Conservation (phyloP, 1,140 invertebrate species). For the Aleiodes sp. region DNA sequence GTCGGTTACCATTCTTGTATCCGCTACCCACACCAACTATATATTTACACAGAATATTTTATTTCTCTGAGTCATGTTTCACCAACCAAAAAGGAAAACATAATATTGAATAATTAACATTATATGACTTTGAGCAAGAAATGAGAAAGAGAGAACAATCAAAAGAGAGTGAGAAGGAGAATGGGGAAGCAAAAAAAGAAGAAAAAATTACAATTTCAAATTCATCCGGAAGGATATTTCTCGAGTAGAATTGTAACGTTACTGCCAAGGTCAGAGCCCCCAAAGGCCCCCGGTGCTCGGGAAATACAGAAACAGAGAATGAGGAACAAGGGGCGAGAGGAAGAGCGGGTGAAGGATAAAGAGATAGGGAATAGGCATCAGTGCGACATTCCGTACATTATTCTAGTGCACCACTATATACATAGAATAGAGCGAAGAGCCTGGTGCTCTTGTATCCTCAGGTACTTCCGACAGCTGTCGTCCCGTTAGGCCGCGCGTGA, state of each 20-base stretch:
- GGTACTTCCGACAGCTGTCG: conserved; percentile 43
- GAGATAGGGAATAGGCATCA: conserved; percentile 12
- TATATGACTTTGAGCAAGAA: background rate
- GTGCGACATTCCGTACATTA: conserved; percentile 30
- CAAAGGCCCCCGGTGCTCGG: background rate
- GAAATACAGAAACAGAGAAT: background rate
- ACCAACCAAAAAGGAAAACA: conserved; percentile 9
- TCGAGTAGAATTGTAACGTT: background rate
- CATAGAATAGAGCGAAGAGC: conserved; percentile 7
- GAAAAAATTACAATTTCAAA: background rate
- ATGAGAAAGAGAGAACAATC: background rate
- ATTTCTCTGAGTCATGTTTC: background rate
- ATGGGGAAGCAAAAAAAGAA: background rate
- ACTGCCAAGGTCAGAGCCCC: conserved; percentile 24
- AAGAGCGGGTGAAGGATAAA: background rate
- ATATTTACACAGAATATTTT: conserved; percentile 6
- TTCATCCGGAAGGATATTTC: background rate
- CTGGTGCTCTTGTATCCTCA: conserved; percentile 32
- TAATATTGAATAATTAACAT: conserved; percentile 3
- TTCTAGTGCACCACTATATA: background rate
- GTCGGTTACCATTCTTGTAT: conserved; percentile 22
- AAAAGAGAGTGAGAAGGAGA: background rate
- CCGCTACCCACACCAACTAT: conserved; percentile 1
- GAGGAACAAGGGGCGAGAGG: no score
- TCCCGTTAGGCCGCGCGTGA: conserved; percentile 42